Base-by-base conservation (phyloP, 2,888 invertebrate genomes). In the Rotaria socialis region DNA sequence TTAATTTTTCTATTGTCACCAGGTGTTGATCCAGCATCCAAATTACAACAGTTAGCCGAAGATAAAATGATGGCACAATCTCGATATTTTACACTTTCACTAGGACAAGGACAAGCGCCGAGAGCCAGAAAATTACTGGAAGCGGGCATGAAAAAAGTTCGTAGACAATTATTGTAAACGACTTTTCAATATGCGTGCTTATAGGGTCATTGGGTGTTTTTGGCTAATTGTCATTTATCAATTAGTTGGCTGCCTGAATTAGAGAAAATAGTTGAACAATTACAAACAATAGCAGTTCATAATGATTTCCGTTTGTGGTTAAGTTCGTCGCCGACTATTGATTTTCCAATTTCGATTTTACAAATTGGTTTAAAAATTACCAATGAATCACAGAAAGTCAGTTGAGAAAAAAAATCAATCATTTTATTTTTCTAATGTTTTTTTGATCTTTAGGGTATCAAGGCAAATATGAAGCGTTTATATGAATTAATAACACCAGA, bases 301-400 rank as follows among this genome's bases (percentile, higher is more conserved):
- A 94, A 94, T n/a, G 93, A 94, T 85, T 96, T 96, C 92, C 92
- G 96, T 2, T 92, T 96, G 74, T 96, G 96, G 95, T 92, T 96
- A 84, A 95, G 95, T 88, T 95, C 95, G n/a, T 94, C 94, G 92
- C 95, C 96, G 0, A 94, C 95, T 90, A 94, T 94, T 1, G 94
- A 94, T 88, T 96, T 96, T 92, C 96, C 96, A 0, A 94, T 96
- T 89, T 94, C 94, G 85, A 94, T 96, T 88, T 92, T 96, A 88
- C 96, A 96, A 92, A 93, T 94, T 80, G 94, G 95, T 87, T 94
- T 96, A 88, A 96, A 96, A 92, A 96, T 96, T 95, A 96, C 96
- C 16, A 96, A 95, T 0, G 96, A 96, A 91, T 95, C 96, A 0
- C 96, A 96, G 7, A 95, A 95, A 6, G 75, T 80, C 16, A 52